A percentile compares a stretch with the other conserved stretches of the same genome.
Evolutionary conservation across 2,888 invertebrate species (phyloP).

Genomic region (Lymantria monacha): DNA sequence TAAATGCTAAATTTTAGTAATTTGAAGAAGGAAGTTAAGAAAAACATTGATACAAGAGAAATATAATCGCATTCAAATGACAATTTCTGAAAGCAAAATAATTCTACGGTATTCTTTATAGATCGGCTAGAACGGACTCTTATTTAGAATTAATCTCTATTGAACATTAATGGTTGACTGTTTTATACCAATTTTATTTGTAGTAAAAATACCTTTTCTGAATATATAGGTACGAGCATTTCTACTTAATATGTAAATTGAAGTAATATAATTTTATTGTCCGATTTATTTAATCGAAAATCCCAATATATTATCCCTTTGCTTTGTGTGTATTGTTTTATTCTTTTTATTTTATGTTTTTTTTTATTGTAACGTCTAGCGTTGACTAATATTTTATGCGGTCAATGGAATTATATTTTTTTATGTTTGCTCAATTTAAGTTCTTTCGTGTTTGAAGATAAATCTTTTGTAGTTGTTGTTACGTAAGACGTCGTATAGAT

Average conservation of each 20-base stretch:
- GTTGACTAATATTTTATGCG: neutral
- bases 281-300: neutral
- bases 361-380: neutral
- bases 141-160: neutral
- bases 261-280: neutral
- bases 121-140: neutral
- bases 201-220: neutral
- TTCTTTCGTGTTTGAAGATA: too few relatives aligned
- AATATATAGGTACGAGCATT: neutral
- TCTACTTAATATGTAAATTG: neutral
- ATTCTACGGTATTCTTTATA: neutral
- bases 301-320: neutral
- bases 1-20: too few relatives aligned
- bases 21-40: too few relatives aligned
- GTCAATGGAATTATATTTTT: neutral
- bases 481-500: too few relatives aligned
- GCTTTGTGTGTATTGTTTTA: neutral
- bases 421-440: neutral
- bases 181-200: neutral
- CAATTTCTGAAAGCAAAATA: too few relatives aligned
- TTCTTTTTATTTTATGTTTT: neutral
- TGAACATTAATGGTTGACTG: neutral
- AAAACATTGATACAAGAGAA: too few relatives aligned
- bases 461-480: too few relatives aligned
- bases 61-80: too few relatives aligned